phyloP scores from a whole-genome alignment of 2,113 vertebrate species.

The Triplophysa rosa region DNA sequence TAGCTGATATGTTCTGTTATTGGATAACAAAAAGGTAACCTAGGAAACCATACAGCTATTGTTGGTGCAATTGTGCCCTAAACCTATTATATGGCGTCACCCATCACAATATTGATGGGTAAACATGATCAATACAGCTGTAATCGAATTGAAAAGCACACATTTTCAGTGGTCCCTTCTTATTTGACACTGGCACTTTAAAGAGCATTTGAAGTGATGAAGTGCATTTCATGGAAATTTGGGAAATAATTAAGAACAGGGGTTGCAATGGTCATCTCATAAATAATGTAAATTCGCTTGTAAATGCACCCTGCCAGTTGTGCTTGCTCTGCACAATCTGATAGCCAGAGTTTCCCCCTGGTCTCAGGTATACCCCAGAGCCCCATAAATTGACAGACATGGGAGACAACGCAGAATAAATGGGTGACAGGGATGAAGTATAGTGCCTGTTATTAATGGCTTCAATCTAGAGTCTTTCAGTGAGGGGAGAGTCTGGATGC shows the following conservation, averaged over 20 bases:
- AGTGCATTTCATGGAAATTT: conserved; percentile 64
- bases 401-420: conserved; percentile 65
- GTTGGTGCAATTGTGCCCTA: conserved; percentile 65
- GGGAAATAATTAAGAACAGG: conserved; percentile 70
- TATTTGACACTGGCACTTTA: neutral
- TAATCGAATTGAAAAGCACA: conserved; percentile 56
- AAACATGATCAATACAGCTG: conserved; percentile 68
- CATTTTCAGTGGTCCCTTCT: neutral
- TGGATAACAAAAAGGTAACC: conserved; percentile 69
- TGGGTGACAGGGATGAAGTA: conserved; percentile 61
- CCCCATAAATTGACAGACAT: conserved; percentile 71
- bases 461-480: conserved; percentile 45
- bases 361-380: conserved; percentile 72
- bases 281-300: conserved; percentile 76
- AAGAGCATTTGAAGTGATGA: conserved; percentile 40
- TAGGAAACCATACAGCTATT: conserved; percentile 70
- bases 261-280: conserved; percentile 73
- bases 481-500: neutral
- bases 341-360: conserved; percentile 63
- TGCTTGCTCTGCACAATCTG: conserved; percentile 72
- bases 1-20: conserved; percentile 58
- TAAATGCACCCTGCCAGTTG: conserved; percentile 71
- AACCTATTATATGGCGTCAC: conserved; percentile 66
- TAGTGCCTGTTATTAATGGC: conserved; percentile 63
- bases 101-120: conserved; percentile 63